A percentile compares a stretch with the other conserved stretches of the same genome.
phyloP scores from a whole-genome alignment of 2,113 vertebrate species.

The Nettapus auritus region DNA sequence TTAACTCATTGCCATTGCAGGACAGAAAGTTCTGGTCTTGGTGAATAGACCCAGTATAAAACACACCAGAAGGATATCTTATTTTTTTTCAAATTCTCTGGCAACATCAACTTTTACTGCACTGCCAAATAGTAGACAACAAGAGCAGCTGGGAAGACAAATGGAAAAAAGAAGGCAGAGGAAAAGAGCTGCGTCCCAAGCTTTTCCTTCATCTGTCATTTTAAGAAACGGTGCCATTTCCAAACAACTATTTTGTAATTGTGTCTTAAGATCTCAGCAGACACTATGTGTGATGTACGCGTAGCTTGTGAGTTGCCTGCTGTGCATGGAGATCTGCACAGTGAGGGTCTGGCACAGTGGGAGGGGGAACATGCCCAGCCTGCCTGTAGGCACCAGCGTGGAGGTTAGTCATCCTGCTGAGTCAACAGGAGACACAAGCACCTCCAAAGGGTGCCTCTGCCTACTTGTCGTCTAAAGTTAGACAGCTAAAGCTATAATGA shows the following conservation, averaged over 20 bases:
- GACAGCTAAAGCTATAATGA: background rate
- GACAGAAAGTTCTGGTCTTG: background rate
- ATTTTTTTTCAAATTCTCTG: background rate
- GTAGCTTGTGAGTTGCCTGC: background rate
- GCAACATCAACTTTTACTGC: background rate
- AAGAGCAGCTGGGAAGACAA: background rate
- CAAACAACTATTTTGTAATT: background rate
- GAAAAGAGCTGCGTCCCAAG: background rate
- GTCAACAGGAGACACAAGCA: conserved; percentile 5
- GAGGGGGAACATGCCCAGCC: background rate
- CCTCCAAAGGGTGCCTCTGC: conserved; percentile 17
- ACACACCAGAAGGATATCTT: background rate
- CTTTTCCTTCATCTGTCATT: background rate
- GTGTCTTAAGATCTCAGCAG: background rate
- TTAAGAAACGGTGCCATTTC: background rate
- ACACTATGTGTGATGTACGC: background rate
- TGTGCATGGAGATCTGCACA: background rate
- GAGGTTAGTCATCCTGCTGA: conserved; percentile 44
- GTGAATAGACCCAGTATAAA: background rate
- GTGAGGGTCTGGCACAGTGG: background rate
- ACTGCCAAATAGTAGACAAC: background rate
- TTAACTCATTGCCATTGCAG: background rate
- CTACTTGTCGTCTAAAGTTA: background rate
- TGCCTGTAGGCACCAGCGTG: background rate
- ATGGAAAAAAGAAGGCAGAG: background rate